A percentile compares a stretch with the other conserved stretches of the same genome.
phyloP scores from a whole-genome alignment of 2,797 vertebrate genomes.

The Carcharodon carcharias region DNA sequence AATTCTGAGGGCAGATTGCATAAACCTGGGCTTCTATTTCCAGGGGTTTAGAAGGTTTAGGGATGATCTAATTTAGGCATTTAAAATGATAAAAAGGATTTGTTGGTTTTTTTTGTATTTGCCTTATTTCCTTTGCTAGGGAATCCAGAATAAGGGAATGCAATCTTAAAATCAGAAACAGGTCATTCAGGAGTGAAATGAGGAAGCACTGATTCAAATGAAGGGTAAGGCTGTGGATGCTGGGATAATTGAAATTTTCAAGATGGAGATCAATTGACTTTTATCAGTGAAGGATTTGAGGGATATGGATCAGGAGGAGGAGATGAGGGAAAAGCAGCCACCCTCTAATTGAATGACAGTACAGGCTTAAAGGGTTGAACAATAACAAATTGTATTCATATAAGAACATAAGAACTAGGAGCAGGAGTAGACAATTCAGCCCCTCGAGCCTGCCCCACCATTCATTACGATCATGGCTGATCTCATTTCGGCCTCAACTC shows the following conservation, averaged over 20 bases:
- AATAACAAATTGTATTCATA: too few species aligned
- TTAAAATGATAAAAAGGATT: neutral
- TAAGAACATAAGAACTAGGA: too few species aligned
- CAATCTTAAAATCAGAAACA: neutral
- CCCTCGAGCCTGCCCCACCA: too few species aligned
- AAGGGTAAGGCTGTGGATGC: neutral
- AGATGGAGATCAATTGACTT: neutral
- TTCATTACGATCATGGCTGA: too few species aligned
- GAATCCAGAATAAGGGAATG: neutral
- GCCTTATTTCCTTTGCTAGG: too few species aligned
- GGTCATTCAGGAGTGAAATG: neutral
- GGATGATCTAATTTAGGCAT: neutral
- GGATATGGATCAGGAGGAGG: neutral
- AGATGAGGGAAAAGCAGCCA: neutral
- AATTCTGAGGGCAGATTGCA: neutral
- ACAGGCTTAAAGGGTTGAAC: neutral
- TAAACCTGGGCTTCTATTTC: neutral
- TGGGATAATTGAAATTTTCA: neutral
- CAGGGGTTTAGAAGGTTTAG: neutral
- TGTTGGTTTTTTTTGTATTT: neutral
- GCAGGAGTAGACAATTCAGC: too few species aligned
- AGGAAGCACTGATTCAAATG: neutral
- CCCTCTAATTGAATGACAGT: neutral
- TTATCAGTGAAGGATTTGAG: neutral
- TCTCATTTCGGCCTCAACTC: too few species aligned